phyloP scores from a whole-genome alignment of 2,797 vertebrate species.

The Caiman crocodilus region DNA sequence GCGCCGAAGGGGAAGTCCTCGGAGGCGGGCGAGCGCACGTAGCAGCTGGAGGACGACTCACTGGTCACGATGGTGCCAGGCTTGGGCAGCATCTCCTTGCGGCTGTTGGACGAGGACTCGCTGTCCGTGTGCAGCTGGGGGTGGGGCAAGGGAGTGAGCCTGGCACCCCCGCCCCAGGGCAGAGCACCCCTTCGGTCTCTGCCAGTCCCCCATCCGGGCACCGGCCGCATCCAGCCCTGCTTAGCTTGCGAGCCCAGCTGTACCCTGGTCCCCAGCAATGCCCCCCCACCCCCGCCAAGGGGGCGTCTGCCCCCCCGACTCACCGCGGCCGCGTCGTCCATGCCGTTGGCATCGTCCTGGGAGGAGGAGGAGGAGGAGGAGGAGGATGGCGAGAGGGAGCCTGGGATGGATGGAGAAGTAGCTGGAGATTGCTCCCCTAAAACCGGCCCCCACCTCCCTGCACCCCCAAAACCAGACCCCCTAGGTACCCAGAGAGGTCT shows the following conservation, averaged over 20 bases:
- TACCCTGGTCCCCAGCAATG: too few relatives aligned
- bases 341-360: constrained; percentile 33
- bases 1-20: constrained; percentile 67
- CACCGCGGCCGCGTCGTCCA: constrained; percentile 29
- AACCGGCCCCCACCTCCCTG: too few relatives aligned
- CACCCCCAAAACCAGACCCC: too few relatives aligned
- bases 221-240: not conserved
- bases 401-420: constrained; percentile 5
- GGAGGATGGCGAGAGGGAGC: constrained; percentile 73
- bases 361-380: constrained; percentile 74
- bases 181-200: not conserved
- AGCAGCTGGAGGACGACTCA: constrained; percentile 90
- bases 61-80: constrained; percentile 88
- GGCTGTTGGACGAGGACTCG: constrained; percentile 93
- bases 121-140: constrained; percentile 92
- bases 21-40: constrained; percentile 72
- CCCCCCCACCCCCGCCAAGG: not conserved
- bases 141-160: not conserved
- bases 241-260: too few relatives aligned
- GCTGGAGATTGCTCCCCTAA: too few relatives aligned
- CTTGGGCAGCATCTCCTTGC: constrained; percentile 91
- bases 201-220: not conserved
- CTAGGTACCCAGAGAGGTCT: too few relatives aligned
- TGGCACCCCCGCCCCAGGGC: constrained; percentile 43
- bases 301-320: not conserved